Evolutionary conservation across 2,113 vertebrate genomes (phyloP).

Genomic region (Crotalus viridis): DNA sequence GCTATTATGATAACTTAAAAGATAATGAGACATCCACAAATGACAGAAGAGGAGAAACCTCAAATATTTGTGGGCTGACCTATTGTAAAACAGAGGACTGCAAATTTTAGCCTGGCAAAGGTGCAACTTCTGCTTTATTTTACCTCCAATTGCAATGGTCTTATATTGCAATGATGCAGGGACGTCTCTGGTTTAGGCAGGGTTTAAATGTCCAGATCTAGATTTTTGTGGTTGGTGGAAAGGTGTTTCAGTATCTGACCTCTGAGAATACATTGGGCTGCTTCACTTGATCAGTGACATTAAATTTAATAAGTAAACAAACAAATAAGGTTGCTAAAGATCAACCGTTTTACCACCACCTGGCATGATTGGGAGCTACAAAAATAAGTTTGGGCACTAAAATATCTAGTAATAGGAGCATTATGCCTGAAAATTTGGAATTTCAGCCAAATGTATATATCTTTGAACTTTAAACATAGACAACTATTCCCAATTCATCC

Average conservation of each 20-base stretch:
- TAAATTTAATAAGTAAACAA: background rate
- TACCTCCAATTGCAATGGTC: background rate
- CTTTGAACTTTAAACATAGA: background rate
- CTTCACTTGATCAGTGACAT: background rate
- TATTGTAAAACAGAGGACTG: background rate
- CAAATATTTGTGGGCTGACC: background rate
- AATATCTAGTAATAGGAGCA: background rate
- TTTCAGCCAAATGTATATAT: background rate
- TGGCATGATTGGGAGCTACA: background rate
- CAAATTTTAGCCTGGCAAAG: background rate
- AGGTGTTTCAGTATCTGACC: background rate
- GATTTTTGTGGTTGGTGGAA: background rate
- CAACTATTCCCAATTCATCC: background rate
- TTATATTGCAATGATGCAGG: background rate
- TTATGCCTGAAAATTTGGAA: no score
- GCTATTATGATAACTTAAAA: background rate
- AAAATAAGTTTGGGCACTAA: background rate
- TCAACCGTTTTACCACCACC: background rate
- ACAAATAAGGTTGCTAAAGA: background rate
- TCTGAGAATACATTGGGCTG: background rate
- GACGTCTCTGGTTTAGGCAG: background rate
- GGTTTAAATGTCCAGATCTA: background rate
- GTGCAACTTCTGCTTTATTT: background rate
- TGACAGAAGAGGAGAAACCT: background rate
- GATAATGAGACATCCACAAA: background rate